phyloP scores from a whole-genome alignment of 2,888 invertebrate genomes.

The Lasiommata megera region DNA sequence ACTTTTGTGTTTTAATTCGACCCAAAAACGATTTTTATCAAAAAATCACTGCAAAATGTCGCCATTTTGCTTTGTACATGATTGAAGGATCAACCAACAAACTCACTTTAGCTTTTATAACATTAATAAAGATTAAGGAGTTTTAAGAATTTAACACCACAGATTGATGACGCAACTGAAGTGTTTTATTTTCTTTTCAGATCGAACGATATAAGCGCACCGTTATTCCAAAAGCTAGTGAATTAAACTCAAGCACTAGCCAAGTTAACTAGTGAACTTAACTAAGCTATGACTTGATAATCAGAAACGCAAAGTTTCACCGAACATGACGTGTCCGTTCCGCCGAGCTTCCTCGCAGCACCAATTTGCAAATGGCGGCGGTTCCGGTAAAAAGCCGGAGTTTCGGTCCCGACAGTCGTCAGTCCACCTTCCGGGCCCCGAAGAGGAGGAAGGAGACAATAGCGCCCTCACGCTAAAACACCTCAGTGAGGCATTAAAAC shows the following conservation, averaged over 20 bases:
- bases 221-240: conserved; percentile 3
- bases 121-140: no score
- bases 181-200: conserved; percentile 26
- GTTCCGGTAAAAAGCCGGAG: conserved; percentile 65
- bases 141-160: not conserved
- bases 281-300: conserved; percentile 37
- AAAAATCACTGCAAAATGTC: no score
- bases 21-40: no score
- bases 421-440: conserved; percentile 82
- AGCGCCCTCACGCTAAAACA: conserved; percentile 88
- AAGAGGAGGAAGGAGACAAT: conserved; percentile 83
- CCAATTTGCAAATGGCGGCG: conserved; percentile 74
- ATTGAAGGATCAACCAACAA: no score
- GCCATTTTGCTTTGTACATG: no score
- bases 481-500: conserved; percentile 89
- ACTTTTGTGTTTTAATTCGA: no score
- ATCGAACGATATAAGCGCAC: not conserved
- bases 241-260: conserved; percentile 21
- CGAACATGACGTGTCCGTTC: conserved; percentile 80
- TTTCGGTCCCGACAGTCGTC: conserved; percentile 84
- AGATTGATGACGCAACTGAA: not conserved
- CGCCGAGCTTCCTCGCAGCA: conserved; percentile 79
- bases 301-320: conserved; percentile 20
- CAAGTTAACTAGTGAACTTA: no score
- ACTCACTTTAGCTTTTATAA: no score